Percentiles rank a stretch among this genome's conserved stretches.
phyloP scores from a whole-genome alignment of 2,888 invertebrate genomes.

The Eupeodes latifasciatus region DNA sequence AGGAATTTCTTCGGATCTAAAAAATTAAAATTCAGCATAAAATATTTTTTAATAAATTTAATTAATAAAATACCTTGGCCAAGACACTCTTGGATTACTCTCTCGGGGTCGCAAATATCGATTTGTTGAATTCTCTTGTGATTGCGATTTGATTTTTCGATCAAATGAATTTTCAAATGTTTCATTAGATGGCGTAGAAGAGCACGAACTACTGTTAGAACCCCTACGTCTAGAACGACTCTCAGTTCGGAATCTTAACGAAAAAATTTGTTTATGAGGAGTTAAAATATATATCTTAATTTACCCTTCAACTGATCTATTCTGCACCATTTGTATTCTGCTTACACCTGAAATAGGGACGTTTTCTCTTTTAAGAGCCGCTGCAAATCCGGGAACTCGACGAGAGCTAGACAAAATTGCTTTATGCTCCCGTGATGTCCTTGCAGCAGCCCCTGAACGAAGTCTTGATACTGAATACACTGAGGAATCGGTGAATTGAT shows the following conservation, averaged over 20 bases:
- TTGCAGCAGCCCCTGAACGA: slow-evolving; percentile 78
- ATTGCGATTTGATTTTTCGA: slow-evolving; percentile 84
- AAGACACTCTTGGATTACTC: slow-evolving; percentile 89
- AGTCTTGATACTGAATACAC: slow-evolving; percentile 81
- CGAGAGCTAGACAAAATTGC: slow-evolving; percentile 85
- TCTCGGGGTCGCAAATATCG: slow-evolving; percentile 87
- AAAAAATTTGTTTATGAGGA: too few species aligned
- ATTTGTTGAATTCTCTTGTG: slow-evolving; percentile 82
- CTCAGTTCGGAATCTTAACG: slow-evolving; percentile 80
- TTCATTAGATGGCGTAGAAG: slow-evolving; percentile 79
- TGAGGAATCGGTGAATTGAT: slow-evolving; percentile 81
- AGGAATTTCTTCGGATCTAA: slow-evolving; percentile 90
- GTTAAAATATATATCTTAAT: slow-evolving; percentile 19
- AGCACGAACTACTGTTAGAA: slow-evolving; percentile 85
- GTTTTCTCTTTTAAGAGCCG: slow-evolving; percentile 85
- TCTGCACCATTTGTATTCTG: slow-evolving; percentile 83
- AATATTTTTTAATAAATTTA: neutral
- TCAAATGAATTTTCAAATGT: slow-evolving; percentile 83
- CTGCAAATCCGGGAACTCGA: slow-evolving; percentile 86
- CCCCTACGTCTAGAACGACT: slow-evolving; percentile 83
- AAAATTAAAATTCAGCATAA: neutral
- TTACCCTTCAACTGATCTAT: slow-evolving; percentile 83
- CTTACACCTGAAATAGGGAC: slow-evolving; percentile 80
- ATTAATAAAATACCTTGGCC: slow-evolving; percentile 85
- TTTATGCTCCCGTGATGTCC: slow-evolving; percentile 84